Percentiles rank a stretch among this genome's conserved stretches.
These are phyloP conservation scores for Eudyptes chrysolophus DNA, from an alignment of 2,113 vertebrate species.

Conservation along the genomic window DNA sequence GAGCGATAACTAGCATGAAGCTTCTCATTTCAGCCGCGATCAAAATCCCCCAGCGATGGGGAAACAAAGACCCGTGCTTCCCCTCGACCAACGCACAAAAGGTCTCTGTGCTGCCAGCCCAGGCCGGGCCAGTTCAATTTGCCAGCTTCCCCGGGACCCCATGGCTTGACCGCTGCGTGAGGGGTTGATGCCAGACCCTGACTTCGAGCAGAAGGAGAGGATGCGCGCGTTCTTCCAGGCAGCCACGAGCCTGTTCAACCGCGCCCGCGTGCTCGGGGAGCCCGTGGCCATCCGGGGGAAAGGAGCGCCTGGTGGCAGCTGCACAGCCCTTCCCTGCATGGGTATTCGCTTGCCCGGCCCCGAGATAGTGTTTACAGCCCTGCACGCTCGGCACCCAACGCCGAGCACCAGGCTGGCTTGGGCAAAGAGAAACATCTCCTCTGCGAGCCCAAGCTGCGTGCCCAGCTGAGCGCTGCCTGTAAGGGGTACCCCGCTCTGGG, in stretches of 20 bases:
- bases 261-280: rapidly evolving
- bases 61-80: background rate
- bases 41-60: background rate
- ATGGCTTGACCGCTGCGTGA: rapidly evolving
- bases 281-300: background rate
- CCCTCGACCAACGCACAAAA: rapidly evolving
- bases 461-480: background rate
- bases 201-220: background rate
- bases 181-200: background rate
- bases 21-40: background rate
- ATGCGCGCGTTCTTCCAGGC: background rate
- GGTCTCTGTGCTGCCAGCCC: background rate
- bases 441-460: rapidly evolving
- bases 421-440: background rate
- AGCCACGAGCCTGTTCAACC: background rate
- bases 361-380: rapidly evolving
- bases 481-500: background rate
- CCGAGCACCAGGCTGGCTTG: background rate
- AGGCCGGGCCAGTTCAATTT: too few species aligned
- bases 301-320: background rate
- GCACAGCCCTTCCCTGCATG: background rate
- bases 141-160: background rate
- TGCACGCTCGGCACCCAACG: background rate
- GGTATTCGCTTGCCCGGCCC: background rate
- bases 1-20: rapidly evolving